A percentile compares a stretch with the other conserved stretches of the same genome.
phyloP scores from a whole-genome alignment of 2,888 invertebrate species.

The Pandemis cinnamomeana region DNA sequence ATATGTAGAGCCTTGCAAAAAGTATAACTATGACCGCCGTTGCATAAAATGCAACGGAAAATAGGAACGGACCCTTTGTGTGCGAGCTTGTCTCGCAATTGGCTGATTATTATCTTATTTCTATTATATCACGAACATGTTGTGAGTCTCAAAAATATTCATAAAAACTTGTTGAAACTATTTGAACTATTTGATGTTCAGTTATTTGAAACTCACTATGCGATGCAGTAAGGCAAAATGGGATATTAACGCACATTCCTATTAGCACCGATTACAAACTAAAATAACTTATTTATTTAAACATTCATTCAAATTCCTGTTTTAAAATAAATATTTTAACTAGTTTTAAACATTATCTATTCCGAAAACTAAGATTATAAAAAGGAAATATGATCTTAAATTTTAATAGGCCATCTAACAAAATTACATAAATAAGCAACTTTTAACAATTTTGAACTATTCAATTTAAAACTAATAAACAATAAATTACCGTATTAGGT shows the following conservation, averaged over 20 bases:
- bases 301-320: neutral
- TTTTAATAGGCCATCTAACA: constrained; percentile 16
- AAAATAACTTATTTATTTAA: constrained; percentile 13
- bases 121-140: constrained; percentile 38
- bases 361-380: neutral
- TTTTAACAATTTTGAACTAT: constrained; percentile 5
- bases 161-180: constrained; percentile 16
- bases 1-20: no score
- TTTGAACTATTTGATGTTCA: constrained; percentile 10
- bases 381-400: constrained; percentile 8
- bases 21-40: no score
- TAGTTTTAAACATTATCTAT: neutral
- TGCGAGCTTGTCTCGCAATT: no score
- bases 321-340: constrained; percentile 3
- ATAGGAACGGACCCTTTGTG: no score
- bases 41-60: no score
- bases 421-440: constrained; percentile 30
- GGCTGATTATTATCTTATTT: constrained; percentile 11
- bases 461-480: constrained; percentile 11
- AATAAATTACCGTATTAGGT: constrained; percentile 6
- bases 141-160: constrained; percentile 35
- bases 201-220: constrained; percentile 9
- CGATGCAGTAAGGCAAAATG: neutral
- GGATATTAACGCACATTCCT: constrained; percentile 2
- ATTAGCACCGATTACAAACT: constrained; percentile 30